phyloP scores from a whole-genome alignment of 2,888 invertebrate genomes.

The Cataglyphis rosenhaueri region DNA sequence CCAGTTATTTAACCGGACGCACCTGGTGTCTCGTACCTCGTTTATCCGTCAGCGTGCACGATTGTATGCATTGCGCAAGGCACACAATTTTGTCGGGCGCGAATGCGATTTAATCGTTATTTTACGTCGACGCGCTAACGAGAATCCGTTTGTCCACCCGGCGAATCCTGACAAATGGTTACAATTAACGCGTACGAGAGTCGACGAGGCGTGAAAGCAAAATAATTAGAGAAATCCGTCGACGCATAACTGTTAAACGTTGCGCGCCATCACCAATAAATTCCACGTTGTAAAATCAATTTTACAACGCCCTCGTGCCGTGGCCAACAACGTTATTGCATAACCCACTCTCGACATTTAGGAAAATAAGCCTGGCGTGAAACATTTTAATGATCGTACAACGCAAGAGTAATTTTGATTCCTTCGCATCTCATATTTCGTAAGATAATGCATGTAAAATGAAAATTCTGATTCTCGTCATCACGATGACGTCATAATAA shows the following conservation, averaged over 20 bases:
- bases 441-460: slow-evolving; percentile 10
- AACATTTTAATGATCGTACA: slow-evolving; percentile 14
- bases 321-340: slow-evolving; percentile 13
- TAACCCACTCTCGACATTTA: slow-evolving; percentile 45
- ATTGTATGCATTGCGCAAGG: slow-evolving; percentile 2
- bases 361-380: slow-evolving; percentile 13
- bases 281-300: slow-evolving; percentile 39
- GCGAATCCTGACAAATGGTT: slow-evolving; percentile 59
- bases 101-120: slow-evolving; percentile 62
- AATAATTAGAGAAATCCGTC: slow-evolving; percentile 51
- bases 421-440: background rate
- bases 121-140: slow-evolving; percentile 56
- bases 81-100: slow-evolving; percentile 45
- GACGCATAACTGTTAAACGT: slow-evolving; percentile 18
- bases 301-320: background rate
- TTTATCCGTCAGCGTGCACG: slow-evolving; percentile 56
- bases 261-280: slow-evolving; percentile 15
- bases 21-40: slow-evolving; percentile 53
- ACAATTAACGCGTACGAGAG: slow-evolving; percentile 54
- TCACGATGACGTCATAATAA: background rate
- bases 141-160: slow-evolving; percentile 29
- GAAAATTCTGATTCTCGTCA: slow-evolving; percentile 6
- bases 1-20: slow-evolving; percentile 57
- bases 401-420: slow-evolving; percentile 5
- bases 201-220: slow-evolving; percentile 41